These are phyloP conservation scores for Psix sp. DNA, from an alignment of 1,140 invertebrate genomes.

Conservation along the genomic window DNA sequence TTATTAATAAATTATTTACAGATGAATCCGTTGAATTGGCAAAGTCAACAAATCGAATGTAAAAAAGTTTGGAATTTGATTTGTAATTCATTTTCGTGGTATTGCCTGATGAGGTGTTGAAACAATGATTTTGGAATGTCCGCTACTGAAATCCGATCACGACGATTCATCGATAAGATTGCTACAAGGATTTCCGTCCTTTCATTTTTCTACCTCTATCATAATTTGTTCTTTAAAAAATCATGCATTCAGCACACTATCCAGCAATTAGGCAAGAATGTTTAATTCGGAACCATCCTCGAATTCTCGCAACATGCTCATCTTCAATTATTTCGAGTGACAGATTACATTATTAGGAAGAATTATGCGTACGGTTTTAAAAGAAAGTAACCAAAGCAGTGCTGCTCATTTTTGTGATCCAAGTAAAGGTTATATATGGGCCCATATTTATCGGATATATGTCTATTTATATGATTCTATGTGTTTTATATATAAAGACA, in stretches of 20 bases:
- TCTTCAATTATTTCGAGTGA: constrained; percentile 38
- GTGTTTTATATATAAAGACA: no score
- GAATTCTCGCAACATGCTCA: constrained; percentile 53
- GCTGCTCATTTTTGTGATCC: constrained; percentile 22
- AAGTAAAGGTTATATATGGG: no score
- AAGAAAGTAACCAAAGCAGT: constrained; percentile 48
- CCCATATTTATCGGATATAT: no score
- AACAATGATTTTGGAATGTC: constrained; percentile 14
- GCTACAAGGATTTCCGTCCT: constrained; percentile 57
- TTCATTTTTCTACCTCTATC: constrained; percentile 48
- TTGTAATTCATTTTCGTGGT: no score
- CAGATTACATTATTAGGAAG: constrained; percentile 45
- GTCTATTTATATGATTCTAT: no score
- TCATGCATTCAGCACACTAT: constrained; percentile 52
- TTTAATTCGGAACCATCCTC: constrained; percentile 58
- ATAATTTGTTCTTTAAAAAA: constrained; percentile 48
- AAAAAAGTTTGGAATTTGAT: no score
- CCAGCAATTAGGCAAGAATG: constrained; percentile 58
- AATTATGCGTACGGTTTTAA: constrained; percentile 38
- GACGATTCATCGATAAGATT: constrained; percentile 36
- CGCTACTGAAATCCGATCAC: constrained; percentile 40
- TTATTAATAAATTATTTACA: constrained; percentile 50
- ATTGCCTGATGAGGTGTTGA: no score
- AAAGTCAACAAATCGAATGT: constrained; percentile 24
- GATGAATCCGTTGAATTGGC: constrained; percentile 30